Percentiles rank a stretch among this genome's conserved stretches.
These are phyloP conservation scores for Brachypodius melanocephalos DNA, from an alignment of 2,113 vertebrate genomes.

Conservation along the genomic window DNA sequence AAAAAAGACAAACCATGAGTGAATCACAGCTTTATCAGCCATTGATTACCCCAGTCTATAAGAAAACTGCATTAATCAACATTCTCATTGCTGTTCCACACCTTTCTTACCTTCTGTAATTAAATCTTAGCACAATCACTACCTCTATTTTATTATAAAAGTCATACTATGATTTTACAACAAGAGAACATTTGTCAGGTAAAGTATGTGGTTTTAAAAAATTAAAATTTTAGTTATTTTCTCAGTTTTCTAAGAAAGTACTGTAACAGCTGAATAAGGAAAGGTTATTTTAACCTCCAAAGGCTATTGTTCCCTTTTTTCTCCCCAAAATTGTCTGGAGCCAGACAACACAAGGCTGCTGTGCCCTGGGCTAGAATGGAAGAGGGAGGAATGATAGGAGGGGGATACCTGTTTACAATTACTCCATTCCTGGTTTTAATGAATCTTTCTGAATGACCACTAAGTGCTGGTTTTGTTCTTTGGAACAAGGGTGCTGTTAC, in stretches of 20 bases:
- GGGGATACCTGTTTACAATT: slow-evolving; percentile 79
- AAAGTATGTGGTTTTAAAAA: background rate
- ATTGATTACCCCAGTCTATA: background rate
- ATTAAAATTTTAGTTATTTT: background rate
- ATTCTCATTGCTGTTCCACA: background rate
- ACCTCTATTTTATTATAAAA: background rate
- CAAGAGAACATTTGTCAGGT: background rate
- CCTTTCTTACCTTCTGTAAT: background rate
- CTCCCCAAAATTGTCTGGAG: slow-evolving; percentile 29
- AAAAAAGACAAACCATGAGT: background rate
- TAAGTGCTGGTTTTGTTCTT: slow-evolving; percentile 81
- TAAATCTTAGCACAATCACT: background rate
- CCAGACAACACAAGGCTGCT: slow-evolving; percentile 48
- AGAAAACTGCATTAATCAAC: background rate
- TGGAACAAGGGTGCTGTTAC: slow-evolving; percentile 86
- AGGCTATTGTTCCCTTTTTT: slow-evolving; percentile 19
- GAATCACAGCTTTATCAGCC: background rate
- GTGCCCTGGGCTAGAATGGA: slow-evolving; percentile 50
- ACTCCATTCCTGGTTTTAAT: slow-evolving; percentile 75
- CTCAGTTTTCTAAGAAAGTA: slow-evolving; percentile 21
- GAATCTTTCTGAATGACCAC: slow-evolving; percentile 83
- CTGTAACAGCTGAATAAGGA: slow-evolving; percentile 30
- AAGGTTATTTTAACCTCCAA: slow-evolving; percentile 41
- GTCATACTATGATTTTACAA: background rate
- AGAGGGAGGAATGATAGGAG: background rate